Evolutionary conservation across 2,888 invertebrate genomes (phyloP), one percentile per base, ranked within the genome.

Genomic region (Colletes collaris): DNA sequence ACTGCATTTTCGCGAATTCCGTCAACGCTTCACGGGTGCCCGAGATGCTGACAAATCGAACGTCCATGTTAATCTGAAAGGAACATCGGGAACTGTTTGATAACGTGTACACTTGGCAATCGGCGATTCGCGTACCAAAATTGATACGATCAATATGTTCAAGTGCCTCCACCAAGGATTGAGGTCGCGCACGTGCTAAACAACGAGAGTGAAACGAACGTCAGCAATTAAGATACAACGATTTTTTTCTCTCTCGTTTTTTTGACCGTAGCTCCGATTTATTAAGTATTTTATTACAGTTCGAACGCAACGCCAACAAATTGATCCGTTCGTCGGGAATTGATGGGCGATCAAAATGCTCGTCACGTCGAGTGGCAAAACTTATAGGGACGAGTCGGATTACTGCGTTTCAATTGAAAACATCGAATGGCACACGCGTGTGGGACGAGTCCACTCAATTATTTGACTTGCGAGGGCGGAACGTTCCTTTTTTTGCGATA

Each of bases 181-280:
- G 68, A 64, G 71, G 59, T 78, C 71, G 60, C 70, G 58, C 76
- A 64, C 86, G 71, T 77, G 73, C n/a, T 67, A 55, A 59, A 16
- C 46, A 27, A 55, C 19, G 8, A n/a, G 37, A 62, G 0, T 50
- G 11, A 27, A 56, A 68, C 8, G 46, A 11, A 19, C 55, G 69
- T 70, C 73, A 62, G 46, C 68, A 56, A 80, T 83, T 74, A 76
- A 79, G 52, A 46, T 5, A n/a, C 46, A n/a, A 7, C 7, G 27
- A 11, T 5, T 65, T 49, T 40, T 53, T 62, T 52, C 16, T 76
- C n/a, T 27, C n/a, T 27, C 37, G 6, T 46, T 46, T 8, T 46
- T 46, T 46, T 46, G 8, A 37, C 46, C 64, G 27, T 4, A 0
- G 10, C 16, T 19, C 53, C 35, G 68, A 44, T 27, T 73, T 13